Conservation (phyloP, 2,797 vertebrate genomes). For the Sardinella longiceps region DNA sequence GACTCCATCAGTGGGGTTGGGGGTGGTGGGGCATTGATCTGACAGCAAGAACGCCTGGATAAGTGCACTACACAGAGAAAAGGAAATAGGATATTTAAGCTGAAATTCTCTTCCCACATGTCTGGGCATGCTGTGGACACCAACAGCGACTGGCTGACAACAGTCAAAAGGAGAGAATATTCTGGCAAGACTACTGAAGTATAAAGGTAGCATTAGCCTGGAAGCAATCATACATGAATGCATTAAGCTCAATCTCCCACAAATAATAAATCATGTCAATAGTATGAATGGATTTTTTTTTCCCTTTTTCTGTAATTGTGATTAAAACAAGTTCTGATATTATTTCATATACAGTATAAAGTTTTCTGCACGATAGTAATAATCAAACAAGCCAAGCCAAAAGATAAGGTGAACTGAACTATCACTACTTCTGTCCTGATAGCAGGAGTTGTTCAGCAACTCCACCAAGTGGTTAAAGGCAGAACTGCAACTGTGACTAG, state of each 20-base stretch:
- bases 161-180: not conserved
- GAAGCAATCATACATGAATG: not conserved
- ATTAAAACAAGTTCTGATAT: too few relatives aligned
- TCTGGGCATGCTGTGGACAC: not conserved
- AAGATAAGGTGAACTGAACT: not conserved
- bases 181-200: not conserved
- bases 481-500: not conserved
- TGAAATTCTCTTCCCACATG: constrained; percentile 26
- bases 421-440: too few relatives aligned
- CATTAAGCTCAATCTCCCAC: too few relatives aligned
- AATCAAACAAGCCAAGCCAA: too few relatives aligned
- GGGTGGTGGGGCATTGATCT: not conserved
- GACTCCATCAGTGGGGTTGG: not conserved
- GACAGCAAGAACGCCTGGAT: constrained; percentile 14
- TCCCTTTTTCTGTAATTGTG: too few relatives aligned
- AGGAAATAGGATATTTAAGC: not conserved
- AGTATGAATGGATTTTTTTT: too few relatives aligned
- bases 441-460: not conserved
- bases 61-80: not conserved
- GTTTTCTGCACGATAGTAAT: too few relatives aligned
- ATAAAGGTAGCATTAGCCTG: not conserved
- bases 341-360: too few relatives aligned
- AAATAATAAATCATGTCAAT: not conserved
- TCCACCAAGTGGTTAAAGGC: not conserved
- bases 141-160: not conserved